Evolutionary conservation across 1,140 invertebrate genomes (phyloP).

Genomic region (Nomia melanderi): DNA sequence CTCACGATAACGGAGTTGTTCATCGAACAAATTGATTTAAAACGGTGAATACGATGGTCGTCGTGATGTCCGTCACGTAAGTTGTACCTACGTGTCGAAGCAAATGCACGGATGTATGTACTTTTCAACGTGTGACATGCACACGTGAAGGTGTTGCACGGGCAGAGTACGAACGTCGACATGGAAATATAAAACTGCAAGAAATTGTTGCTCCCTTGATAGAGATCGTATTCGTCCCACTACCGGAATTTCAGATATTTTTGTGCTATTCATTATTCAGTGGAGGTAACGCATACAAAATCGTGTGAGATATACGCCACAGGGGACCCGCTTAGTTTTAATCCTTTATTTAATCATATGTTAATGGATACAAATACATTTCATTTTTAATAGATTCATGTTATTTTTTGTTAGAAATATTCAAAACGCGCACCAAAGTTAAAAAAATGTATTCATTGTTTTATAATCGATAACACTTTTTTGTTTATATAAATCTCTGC

Average conservation of each 20-base stretch:
- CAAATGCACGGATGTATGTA: slow-evolving; percentile 18
- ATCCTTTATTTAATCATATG: background rate
- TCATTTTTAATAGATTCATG: no score
- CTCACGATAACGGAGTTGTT: no score
- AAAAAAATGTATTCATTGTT: no score
- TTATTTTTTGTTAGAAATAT: no score
- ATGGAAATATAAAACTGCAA: slow-evolving; percentile 58
- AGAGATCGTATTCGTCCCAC: slow-evolving; percentile 56
- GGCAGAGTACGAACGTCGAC: background rate
- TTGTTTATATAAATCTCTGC: no score
- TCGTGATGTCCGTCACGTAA: slow-evolving; percentile 34
- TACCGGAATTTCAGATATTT: slow-evolving; percentile 60
- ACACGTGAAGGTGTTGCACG: slow-evolving; percentile 30
- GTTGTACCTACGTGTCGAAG: slow-evolving; percentile 33
- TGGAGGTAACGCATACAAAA: slow-evolving; percentile 48
- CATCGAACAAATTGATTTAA: slow-evolving; percentile 1
- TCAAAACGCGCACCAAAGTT: no score
- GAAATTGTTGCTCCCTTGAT: slow-evolving; percentile 65
- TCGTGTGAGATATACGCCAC: slow-evolving; percentile 46
- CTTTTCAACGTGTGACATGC: slow-evolving; percentile 37
- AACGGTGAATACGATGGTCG: slow-evolving; percentile 1
- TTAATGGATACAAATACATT: no score
- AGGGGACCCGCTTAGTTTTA: slow-evolving; percentile 26
- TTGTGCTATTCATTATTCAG: slow-evolving; percentile 63
- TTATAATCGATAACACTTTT: no score